Evolutionary conservation across 1,140 invertebrate species (phyloP), one percentile per base, ranked within the genome.

Genomic region (Stenopsyche tienmushanensis): DNA sequence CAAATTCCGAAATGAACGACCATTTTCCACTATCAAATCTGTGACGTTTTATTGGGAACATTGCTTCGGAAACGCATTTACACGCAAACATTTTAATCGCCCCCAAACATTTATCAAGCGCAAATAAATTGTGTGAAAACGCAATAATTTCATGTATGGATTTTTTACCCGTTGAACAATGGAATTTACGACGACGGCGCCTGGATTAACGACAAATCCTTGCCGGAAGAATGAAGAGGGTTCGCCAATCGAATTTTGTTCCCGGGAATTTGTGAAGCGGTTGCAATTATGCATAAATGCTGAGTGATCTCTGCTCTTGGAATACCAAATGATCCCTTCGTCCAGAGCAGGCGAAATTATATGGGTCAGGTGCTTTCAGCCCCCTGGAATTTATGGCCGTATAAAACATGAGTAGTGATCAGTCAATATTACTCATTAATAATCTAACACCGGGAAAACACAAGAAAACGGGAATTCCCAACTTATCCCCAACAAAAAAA

Each of bases 271-370:
- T n/a, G n/a, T 13, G 29, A 34, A 34, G 54, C 34, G 20, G 23
- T 24, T 62, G 59, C 59, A 62, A 62, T 62, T 52, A 62, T 62
- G 59, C 59, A 62, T 62, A 62, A 62, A 52, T 21, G 24, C 34
- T 44, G 34, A 44, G 44, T 39, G 39, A 60, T 60, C 54, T 41
- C 29, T 41, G 17, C 54, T 39, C n/a, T 34, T 15, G n/a, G 54
- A 57, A 57, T 57, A 41, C 54, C 54, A 18, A 57, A 21, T 39
- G 23, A 57, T 57, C n/a, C n/a, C n/a, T n/a, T n/a, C n/a, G 20
- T 34, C 25, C 24, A 17, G 45, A 17, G 18, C 45, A 15, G 45
- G 45, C 45, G 45, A 20, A 49, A 49, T 49, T 49, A 54, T 54
- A 34, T 54, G 52, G 52, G 52, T 54, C 52, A 54, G 52, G 52